Base-by-base conservation (phyloP, 2,113 vertebrate species). In the Phrynosoma platyrhinos region DNA sequence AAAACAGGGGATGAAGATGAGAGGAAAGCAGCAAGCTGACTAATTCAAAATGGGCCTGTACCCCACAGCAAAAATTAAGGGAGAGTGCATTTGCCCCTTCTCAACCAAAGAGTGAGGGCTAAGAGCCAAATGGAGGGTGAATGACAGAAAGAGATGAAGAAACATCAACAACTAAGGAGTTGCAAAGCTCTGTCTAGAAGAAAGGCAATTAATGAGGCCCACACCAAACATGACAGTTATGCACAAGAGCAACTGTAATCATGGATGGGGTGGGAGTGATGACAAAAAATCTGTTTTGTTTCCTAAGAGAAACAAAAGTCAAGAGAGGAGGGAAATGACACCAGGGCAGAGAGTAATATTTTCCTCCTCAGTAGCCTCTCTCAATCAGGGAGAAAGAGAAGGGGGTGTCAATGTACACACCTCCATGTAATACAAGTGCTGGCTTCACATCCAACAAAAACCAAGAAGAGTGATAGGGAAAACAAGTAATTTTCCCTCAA, bases 251-350 rank as follows among this genome's bases (percentile, higher is more conserved):
- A 42, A 62, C 21, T 5, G 10, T 4, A 0, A 9, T 13, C 18
- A 5, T 4, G 0, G 4, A 10, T 23, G 55, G 52, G 20, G 9
- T 14, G 55, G 2, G 55, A 14, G 2, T 0, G 82, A 20, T 21
- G 8, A 69, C 3, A 30, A 27, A n/a, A 83, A 53, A 75, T 14
- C 55, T 58, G 55, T 58, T n/a, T n/a, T n/a, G n/a, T n/a, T n/a
- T 10, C 55, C 55, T 58, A 14, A 13, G 25, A 21, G 10, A 64
- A 30, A 16, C 21, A 42, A 27, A 62, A 4, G 13, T 3, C 32
- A 74, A 47, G 7, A 47, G 47, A 47, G 7, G 47, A 7, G 47
- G 47, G 47, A 47, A 47, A 47, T 47, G 47, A 47, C 3, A 6
- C 12, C 16, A 53, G 20, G 10, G 7, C 18, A 64, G 1, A 68